Conservation (phyloP, 1,140 invertebrate genomes). For the Hormaphis cornu region DNA sequence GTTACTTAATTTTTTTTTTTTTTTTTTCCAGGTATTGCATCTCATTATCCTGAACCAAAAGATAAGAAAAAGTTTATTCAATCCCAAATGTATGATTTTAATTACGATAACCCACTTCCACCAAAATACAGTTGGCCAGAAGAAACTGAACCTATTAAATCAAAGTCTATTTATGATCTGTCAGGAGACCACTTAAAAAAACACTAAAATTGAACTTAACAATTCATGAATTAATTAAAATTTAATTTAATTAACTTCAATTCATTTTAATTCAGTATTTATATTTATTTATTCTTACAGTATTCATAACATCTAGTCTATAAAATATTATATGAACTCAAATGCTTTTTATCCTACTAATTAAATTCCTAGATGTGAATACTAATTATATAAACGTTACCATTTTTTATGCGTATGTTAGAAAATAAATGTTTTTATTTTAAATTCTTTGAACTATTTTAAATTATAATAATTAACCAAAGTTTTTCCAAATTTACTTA, state of each 20-base stretch:
- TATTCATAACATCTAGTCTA: constrained; percentile 25
- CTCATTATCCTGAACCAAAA: constrained; percentile 72
- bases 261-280: constrained; percentile 19
- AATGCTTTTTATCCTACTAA: neutral
- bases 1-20: constrained; percentile 16
- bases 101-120: constrained; percentile 69
- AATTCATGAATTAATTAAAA: neutral
- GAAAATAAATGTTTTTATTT: neutral
- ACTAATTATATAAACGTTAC: constrained; percentile 5
- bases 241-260: neutral
- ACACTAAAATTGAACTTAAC: neutral
- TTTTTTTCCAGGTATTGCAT: constrained; percentile 59
- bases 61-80: constrained; percentile 62
- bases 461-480: neutral
- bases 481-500: neutral
- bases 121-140: constrained; percentile 62
- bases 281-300: constrained; percentile 12
- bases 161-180: constrained; percentile 30
- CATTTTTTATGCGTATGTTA: neutral
- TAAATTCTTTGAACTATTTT: neutral
- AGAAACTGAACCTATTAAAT: constrained; percentile 24
- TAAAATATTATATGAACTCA: neutral
- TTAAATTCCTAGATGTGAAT: neutral
- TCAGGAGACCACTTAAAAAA: constrained; percentile 35
- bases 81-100: constrained; percentile 65